phyloP scores from a whole-genome alignment of 2,888 invertebrate species.

The Atrina japonica region DNA sequence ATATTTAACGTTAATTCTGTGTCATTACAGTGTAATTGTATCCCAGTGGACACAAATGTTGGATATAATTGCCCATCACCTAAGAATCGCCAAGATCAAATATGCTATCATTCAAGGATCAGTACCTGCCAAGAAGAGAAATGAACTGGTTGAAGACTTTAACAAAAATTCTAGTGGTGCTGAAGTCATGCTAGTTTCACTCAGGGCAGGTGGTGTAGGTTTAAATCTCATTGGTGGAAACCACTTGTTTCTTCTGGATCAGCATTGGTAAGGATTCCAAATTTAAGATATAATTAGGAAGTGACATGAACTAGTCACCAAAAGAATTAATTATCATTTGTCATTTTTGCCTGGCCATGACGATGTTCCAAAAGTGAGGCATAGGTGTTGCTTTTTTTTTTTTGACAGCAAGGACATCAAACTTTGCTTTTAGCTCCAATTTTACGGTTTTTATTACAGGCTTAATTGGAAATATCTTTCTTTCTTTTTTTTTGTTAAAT shows the following conservation, averaged over 20 bases:
- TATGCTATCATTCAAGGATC: constrained; percentile 88
- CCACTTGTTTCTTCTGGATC: constrained; percentile 93
- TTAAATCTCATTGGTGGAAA: constrained; percentile 95
- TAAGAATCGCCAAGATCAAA: constrained; percentile 83
- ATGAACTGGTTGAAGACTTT: constrained; percentile 86
- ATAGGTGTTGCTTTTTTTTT: too few species aligned
- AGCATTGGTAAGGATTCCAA: constrained; percentile 88
- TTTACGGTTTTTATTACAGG: too few species aligned
- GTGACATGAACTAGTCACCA: too few species aligned
- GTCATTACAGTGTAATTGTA: constrained; percentile 85
- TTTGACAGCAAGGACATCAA: too few species aligned
- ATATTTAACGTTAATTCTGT: too few species aligned
- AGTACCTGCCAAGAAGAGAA: constrained; percentile 88
- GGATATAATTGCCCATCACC: constrained; percentile 86
- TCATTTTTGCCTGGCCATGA: not conserved
- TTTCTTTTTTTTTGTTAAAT: too few species aligned
- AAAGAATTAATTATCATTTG: too few species aligned
- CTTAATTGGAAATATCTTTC: too few species aligned
- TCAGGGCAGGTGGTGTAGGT: constrained; percentile 97
- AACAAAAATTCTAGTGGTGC: constrained; percentile 85
- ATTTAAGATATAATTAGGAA: not conserved
- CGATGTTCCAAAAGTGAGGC: too few species aligned
- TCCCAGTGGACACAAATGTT: constrained; percentile 96
- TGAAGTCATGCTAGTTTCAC: constrained; percentile 89
- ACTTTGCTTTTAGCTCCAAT: too few species aligned